Conservation (phyloP, 37 sponge, comb jelly and placozoan species). For the Halisarca cf. caerulea region DNA sequence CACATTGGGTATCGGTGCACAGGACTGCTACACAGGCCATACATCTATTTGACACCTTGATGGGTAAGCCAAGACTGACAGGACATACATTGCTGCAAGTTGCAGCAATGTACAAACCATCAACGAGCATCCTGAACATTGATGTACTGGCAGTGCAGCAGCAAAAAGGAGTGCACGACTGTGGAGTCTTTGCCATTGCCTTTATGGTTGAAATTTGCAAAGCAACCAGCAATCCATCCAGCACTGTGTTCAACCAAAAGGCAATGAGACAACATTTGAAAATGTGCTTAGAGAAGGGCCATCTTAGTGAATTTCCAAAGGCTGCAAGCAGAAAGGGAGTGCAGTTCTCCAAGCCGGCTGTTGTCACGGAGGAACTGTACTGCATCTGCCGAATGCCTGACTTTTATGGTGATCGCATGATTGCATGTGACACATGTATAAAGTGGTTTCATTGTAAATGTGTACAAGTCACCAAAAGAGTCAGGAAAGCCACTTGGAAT, state of each 20-base stretch:
- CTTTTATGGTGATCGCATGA: not conserved
- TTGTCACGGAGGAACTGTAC: not conserved
- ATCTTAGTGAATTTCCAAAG: not conserved
- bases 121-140: not conserved
- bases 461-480: no score
- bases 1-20: no score
- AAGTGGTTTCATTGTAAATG: not conserved
- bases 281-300: not conserved
- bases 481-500: no score
- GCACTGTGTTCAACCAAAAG: not conserved
- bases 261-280: not conserved
- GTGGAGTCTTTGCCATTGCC: slow-evolving; percentile 1
- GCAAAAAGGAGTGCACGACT: slow-evolving; percentile 3
- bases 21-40: no score
- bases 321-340: not conserved
- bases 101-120: not conserved
- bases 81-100: not conserved
- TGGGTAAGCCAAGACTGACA: not conserved
- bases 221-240: not conserved
- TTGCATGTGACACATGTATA: not conserved
- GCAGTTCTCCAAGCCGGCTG: not conserved
- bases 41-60: no score
- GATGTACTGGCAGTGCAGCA: not conserved
- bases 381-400: slow-evolving; percentile 13
- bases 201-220: slow-evolving; percentile 12